phyloP scores from a whole-genome alignment of 2,113 vertebrate species.

The Balaeniceps rex region DNA sequence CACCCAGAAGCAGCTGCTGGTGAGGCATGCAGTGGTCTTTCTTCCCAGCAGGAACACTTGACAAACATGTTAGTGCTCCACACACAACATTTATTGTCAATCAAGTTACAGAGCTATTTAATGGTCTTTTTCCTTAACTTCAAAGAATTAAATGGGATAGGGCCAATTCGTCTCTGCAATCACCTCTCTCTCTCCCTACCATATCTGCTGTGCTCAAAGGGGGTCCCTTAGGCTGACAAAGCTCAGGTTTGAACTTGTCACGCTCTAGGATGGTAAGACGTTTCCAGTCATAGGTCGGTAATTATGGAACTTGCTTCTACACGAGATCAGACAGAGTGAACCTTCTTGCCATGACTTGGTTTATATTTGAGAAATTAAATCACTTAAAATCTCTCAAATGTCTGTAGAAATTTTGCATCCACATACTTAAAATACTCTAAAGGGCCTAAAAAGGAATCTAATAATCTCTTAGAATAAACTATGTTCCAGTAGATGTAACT shows the following conservation, averaged over 20 bases:
- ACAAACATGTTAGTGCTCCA: slow-evolving; percentile 27
- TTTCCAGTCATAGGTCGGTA: neutral
- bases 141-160: slow-evolving; percentile 29
- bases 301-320: slow-evolving; percentile 37
- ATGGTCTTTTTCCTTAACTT: slow-evolving; percentile 36
- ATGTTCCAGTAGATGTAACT: neutral
- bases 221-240: slow-evolving; percentile 31
- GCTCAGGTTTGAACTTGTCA: slow-evolving; percentile 32
- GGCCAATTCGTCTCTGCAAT: neutral
- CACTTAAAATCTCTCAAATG: neutral
- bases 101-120: slow-evolving; percentile 33
- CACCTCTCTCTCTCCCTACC: neutral
- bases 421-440: neutral
- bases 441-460: neutral
- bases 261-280: neutral
- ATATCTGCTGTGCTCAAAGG: slow-evolving; percentile 19
- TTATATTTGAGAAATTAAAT: neutral
- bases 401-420: neutral
- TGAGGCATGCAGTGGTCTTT: slow-evolving; percentile 29
- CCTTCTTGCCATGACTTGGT: neutral
- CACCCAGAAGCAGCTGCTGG: slow-evolving; percentile 18
- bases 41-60: slow-evolving; percentile 12
- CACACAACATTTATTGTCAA: slow-evolving; percentile 26
- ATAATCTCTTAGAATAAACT: neutral
- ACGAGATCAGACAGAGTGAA: neutral